These are phyloP conservation scores for Hermodice carunculata DNA, from an alignment of 2,888 invertebrate genomes.

Conservation along the genomic window DNA sequence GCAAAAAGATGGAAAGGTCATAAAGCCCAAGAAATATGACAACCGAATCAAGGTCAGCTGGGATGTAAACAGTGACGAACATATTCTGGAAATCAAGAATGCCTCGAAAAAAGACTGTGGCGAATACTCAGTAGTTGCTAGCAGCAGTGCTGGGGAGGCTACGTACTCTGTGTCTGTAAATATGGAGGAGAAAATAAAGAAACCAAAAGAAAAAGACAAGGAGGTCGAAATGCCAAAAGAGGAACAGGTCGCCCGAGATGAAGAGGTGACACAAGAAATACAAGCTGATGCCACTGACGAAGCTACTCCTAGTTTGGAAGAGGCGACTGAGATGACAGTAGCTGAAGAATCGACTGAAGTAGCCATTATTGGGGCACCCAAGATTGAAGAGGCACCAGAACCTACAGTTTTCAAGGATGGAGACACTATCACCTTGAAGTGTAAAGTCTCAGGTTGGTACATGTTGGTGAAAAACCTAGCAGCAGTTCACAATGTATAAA, in stretches of 20 bases:
- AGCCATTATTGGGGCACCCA: no score
- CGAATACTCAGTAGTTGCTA: slow-evolving; percentile 2
- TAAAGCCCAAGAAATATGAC: slow-evolving; percentile 33
- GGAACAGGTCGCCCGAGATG: no score
- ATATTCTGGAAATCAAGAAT: slow-evolving; percentile 2
- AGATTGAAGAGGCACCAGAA: slow-evolving; percentile 12
- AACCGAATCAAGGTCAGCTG: slow-evolving; percentile 4
- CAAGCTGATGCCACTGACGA: no score
- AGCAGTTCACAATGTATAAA: no score
- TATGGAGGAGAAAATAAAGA: no score
- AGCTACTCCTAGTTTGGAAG: no score
- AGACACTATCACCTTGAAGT: slow-evolving; percentile 22
- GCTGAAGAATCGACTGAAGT: no score
- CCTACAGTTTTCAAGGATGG: slow-evolving; percentile 26
- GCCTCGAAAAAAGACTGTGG: background rate
- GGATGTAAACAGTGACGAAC: slow-evolving; percentile 8
- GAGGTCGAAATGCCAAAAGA: no score
- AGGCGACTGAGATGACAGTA: no score
- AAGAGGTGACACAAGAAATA: no score
- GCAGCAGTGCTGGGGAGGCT: background rate
- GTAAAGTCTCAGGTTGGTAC: slow-evolving; percentile 21
- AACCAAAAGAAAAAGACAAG: no score
- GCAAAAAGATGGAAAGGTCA: slow-evolving; percentile 50
- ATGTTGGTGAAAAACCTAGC: no score
- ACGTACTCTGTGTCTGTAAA: background rate